These are phyloP conservation scores for Vireo griseus DNA, from an alignment of 2,797 vertebrate genomes.

Conservation along the genomic window DNA sequence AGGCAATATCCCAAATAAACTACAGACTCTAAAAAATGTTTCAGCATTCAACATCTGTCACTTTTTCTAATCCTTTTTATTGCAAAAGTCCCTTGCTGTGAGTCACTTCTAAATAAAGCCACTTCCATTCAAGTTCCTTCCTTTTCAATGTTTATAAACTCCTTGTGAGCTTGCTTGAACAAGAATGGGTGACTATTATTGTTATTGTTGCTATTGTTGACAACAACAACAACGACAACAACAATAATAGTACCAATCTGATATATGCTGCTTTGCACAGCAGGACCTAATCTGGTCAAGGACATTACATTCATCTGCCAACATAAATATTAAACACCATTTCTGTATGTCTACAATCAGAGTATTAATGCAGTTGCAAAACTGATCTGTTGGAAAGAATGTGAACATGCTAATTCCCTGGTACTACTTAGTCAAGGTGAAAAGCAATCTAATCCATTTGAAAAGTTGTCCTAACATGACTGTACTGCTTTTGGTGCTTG, in stretches of 20 bases:
- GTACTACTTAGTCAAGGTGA: not conserved
- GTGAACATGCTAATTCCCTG: not conserved
- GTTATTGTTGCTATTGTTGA: not conserved
- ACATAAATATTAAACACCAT: not conserved
- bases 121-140: not conserved
- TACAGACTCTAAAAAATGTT: not conserved
- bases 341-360: not conserved
- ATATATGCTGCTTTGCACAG: not conserved
- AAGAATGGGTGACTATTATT: not conserved
- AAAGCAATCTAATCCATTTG: not conserved
- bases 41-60: not conserved
- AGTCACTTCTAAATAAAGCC: not conserved
- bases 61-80: not conserved
- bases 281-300: not conserved
- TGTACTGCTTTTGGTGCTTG: not conserved
- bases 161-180: not conserved
- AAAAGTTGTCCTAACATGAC: not conserved
- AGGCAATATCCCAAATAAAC: not conserved
- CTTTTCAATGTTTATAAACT: not conserved
- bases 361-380: not conserved
- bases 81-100: not conserved
- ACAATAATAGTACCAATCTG: not conserved
- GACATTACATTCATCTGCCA: not conserved
- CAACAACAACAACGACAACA: not conserved
- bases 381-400: not conserved